Conservation (phyloP, 2,888 invertebrate genomes). For the Luffia ferchaultella region DNA sequence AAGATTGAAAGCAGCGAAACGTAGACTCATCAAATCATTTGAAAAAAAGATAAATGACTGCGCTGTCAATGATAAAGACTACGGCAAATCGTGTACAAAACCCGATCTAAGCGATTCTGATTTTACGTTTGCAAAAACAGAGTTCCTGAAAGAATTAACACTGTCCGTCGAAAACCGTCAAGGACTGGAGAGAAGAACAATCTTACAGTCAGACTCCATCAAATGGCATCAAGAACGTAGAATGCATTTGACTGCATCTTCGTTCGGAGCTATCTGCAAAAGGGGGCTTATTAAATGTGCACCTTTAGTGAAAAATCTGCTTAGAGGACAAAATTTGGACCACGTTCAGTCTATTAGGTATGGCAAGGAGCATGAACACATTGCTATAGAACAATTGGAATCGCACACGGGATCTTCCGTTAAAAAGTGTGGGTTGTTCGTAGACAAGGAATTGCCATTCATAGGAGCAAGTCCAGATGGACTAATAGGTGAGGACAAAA, state of each 20-base stretch:
- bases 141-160: neutral
- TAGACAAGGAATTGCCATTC: too few species aligned
- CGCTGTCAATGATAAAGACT: neutral
- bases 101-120: too few species aligned
- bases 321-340: conserved; percentile 5
- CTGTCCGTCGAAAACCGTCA: neutral
- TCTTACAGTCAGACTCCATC: conserved; percentile 6
- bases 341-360: conserved; percentile 7
- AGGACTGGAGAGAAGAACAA: neutral
- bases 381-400: conserved; percentile 7
- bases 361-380: conserved; percentile 6
- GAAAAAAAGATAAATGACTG: neutral
- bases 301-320: conserved; percentile 7
- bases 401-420: neutral
- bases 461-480: too few species aligned
- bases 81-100: neutral
- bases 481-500: too few species aligned
- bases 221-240: conserved; percentile 11
- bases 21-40: too few species aligned
- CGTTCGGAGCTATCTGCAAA: conserved; percentile 8
- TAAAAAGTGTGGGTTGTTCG: neutral
- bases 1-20: too few species aligned
- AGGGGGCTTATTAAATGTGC: neutral
- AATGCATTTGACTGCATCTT: conserved; percentile 12
- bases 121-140: neutral